Conservation (phyloP, 2,888 invertebrate species). For the Pristionchus entomophagus region DNA sequence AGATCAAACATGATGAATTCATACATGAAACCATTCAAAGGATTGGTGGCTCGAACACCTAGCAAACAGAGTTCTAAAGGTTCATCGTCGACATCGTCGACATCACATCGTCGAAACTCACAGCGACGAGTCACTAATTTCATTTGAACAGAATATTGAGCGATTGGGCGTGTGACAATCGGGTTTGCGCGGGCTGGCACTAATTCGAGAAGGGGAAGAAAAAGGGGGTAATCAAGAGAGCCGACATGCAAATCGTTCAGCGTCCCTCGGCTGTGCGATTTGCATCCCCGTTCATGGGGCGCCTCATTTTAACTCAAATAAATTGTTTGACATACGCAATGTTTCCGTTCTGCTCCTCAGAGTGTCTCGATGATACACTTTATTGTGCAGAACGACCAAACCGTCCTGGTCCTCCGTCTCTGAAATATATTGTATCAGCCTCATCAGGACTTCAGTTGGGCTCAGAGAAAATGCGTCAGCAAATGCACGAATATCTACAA, state of each 20-base stretch:
- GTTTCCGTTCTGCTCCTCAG: conserved; percentile 56
- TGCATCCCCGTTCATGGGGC: no score
- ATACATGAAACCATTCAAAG: no score
- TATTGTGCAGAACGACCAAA: conserved; percentile 58
- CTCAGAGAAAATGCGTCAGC: no score
- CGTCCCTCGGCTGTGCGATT: not conserved
- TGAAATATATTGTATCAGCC: not conserved
- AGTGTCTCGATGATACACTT: conserved; percentile 61
- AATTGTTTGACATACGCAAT: not conserved
- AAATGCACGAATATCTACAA: no score
- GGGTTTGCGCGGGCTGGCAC: not conserved
- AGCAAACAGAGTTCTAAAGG: no score
- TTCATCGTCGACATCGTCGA: no score
- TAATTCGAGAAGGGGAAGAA: no score
- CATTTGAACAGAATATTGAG: not conserved
- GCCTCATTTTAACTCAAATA: no score
- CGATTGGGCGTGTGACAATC: not conserved
- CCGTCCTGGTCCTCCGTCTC: conserved; percentile 46
- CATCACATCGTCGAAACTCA: no score
- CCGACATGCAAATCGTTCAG: not conserved
- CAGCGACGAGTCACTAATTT: not conserved
- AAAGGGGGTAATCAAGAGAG: not conserved
- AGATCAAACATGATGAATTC: no score
- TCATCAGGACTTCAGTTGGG: not conserved
- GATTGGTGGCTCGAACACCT: no score